Conservation (phyloP, 2,797 vertebrate species). For the Macrochelys suwanniensis region DNA sequence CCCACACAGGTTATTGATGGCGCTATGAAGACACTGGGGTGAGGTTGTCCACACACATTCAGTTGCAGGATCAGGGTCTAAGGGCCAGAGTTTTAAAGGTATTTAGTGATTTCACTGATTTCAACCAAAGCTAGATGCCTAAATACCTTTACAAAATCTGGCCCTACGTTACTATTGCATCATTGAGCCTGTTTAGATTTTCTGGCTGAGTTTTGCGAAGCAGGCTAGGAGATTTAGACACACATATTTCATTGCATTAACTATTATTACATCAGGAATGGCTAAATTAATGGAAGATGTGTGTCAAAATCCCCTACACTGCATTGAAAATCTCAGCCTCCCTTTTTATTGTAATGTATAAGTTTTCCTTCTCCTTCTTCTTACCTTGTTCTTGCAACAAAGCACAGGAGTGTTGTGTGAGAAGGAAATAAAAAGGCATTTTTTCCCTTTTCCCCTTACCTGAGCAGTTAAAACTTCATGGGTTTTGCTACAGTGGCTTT, state of each 20-base stretch:
- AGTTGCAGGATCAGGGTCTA: not conserved
- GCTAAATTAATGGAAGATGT: not conserved
- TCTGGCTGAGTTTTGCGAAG: not conserved
- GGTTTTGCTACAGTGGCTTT: not conserved
- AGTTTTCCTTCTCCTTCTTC: not conserved
- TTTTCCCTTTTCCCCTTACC: not conserved
- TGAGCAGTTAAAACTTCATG: not conserved
- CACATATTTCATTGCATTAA: not conserved
- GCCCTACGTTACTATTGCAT: not conserved
- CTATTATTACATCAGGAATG: not conserved
- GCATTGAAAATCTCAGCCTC: not conserved
- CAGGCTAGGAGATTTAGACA: not conserved
- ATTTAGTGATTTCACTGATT: not conserved
- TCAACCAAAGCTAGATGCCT: not conserved
- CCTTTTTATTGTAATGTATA: not conserved
- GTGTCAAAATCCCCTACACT: not conserved
- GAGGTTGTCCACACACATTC: not conserved
- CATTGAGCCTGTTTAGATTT: not conserved
- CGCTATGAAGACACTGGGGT: not conserved
- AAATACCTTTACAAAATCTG: not conserved
- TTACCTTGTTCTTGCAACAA: slow-evolving; percentile 19
- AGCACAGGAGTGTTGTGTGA: not conserved
- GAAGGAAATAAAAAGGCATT: not conserved
- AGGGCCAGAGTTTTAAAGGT: not conserved
- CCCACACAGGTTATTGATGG: not conserved